Evolutionary conservation across 2,113 vertebrate species (phyloP), one percentile per base, ranked within the genome.

Genomic region (Australoheros scitulus): DNA sequence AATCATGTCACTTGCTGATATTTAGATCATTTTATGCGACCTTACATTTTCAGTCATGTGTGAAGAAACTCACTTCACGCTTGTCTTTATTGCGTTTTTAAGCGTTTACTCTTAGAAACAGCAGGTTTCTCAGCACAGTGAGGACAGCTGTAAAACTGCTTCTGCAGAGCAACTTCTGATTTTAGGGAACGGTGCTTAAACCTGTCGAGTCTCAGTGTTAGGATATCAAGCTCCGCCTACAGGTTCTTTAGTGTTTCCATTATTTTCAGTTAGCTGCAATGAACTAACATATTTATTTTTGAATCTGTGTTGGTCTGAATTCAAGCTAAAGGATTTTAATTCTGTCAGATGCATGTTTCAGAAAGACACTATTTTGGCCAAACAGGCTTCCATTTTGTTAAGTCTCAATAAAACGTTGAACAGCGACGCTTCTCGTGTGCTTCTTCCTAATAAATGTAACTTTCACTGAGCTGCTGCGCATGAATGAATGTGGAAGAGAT

Each of bases 341-440:
- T 75, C 56, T 81, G 56, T 84, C 57, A 11, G 38, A 34, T 88
- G 91, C 77, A 87, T 87, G 83, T 78, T 82, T 85, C 14, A 41
- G 68, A 80, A 50, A 65, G 80, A 83, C 7, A 82, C 47, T 65
- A 61, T 76, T 89, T 85, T 82, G 74, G 80, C 50, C 81, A 59
- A 76, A 83, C 75, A 47, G 34, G 59, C 52, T 36, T 86, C 74
- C 61, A 11, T 87, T 92, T 90, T 93, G 86, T 92, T 88, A 85
- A 88, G 86, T 92, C 91, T 89, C 84, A 95, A 95, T 95, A 95
- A 95, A 95, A 88, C 79, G 77, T 84, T 90, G 86, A 79, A 80
- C 76, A 89, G 34, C 4, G 1, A 58, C 10, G 6, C 3, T 24
- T 2, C 57, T 59, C 5, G 7, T 78, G 61, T 85, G 72, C 24